Percentiles rank a stretch among this genome's conserved stretches.
phyloP scores from a whole-genome alignment of 2,113 vertebrate genomes.

The Circaetus gallicus region DNA sequence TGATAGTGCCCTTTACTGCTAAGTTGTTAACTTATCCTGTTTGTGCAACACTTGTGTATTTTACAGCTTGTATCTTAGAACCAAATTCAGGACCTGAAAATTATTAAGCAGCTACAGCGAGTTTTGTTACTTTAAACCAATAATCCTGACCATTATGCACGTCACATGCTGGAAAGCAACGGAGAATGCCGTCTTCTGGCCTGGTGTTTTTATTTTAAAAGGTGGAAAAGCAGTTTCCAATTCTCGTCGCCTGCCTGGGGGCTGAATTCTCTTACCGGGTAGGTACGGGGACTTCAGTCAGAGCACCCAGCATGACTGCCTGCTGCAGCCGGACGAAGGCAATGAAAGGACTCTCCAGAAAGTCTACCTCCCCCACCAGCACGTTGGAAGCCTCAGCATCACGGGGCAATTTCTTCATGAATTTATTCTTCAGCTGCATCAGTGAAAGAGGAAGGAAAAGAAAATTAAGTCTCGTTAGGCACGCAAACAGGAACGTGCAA shows the following conservation, averaged over 20 bases:
- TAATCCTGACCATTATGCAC: rapidly evolving
- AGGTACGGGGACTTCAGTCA: constrained; percentile 96
- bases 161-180: rapidly evolving
- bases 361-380: constrained; percentile 95
- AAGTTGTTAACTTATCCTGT: not conserved
- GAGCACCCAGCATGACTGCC: constrained; percentile 94
- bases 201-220: rapidly evolving
- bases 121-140: not conserved
- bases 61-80: not conserved
- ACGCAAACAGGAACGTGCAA: rapidly evolving
- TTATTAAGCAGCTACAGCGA: not conserved
- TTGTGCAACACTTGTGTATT: not conserved
- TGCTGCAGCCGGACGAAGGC: constrained; percentile 94
- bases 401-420: constrained; percentile 98
- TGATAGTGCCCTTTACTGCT: not conserved
- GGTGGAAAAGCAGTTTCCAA: not conserved
- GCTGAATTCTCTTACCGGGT: constrained; percentile 81
- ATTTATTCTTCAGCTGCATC: constrained; percentile 93
- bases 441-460: not conserved
- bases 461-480: not conserved
- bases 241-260: no score
- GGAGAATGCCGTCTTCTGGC: no score
- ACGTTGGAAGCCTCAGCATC: constrained; percentile 98
- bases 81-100: not conserved
- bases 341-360: constrained; percentile 91